Evolutionary conservation across 1,140 invertebrate species (phyloP), one percentile per base, ranked within the genome.

Genomic region (Drosophila yakuba): DNA sequence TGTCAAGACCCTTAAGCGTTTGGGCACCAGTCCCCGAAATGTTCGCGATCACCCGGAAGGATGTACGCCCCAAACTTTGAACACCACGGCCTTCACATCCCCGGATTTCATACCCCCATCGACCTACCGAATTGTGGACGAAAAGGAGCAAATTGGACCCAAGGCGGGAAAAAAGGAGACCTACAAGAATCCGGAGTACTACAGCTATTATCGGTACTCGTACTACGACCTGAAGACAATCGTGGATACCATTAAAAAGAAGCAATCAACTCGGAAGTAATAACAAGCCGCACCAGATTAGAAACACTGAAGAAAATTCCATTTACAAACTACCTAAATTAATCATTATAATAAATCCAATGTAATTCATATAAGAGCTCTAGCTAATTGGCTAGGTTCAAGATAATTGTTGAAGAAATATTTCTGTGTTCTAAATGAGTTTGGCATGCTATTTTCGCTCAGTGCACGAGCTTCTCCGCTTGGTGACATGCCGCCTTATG

Each of bases 111-210:
- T 79, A 0, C 45, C 50, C 6, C 28, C 60, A 0, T 44, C 45
- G 0, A 47, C 35, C 2, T 54, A 45, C 7, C 17, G 80, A 7
- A 51, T 25, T 0, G 10, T 71, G 4, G 2, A 32, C 0, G 17
- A 45, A 3, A 23, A 58, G 7, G 78, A 91, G 17, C 5, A 52
- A 4, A 41, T 88, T 0, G 89, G 83, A 1, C 67, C 83, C 2
- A 44, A 68, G n/a, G 88, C 79, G 1, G 38, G 64, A 11, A 83
- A 90, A 50, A 43, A 44, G 38, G 39, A 50, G 12, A 45, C 12
- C 2, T 90, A 90, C 38, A 84, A 82, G 51, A 91, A 88, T 67
- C 75, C 78, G 0, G 80, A 89, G 35, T 74, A 68, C 35, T 85
- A 38, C 45, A 57, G 63, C n/a, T 78, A 85, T 48, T 77, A 86